Evolutionary conservation across 2,888 invertebrate species (phyloP).

Genomic region (Microctonus aethiopoides): DNA sequence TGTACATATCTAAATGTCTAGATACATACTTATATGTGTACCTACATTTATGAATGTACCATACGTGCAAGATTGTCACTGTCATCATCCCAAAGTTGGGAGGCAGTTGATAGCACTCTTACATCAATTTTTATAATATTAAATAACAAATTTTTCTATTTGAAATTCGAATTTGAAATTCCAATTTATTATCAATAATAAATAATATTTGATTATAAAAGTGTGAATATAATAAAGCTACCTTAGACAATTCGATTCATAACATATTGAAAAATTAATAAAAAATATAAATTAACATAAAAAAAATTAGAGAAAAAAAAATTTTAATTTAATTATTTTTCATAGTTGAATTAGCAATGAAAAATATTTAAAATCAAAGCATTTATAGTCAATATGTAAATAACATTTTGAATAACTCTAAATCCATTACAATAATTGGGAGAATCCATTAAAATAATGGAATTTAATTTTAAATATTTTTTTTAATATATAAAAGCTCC

Average conservation of each 20-base stretch:
- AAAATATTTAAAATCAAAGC: no score
- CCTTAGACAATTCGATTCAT: neutral
- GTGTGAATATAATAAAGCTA: neutral
- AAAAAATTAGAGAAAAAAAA: neutral
- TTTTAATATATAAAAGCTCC: no score
- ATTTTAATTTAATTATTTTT: no score
- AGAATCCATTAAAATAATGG: no score
- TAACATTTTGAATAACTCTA: no score
- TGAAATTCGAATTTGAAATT: constrained; percentile 25
- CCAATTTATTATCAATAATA: constrained; percentile 15
- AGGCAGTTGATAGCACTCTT: constrained; percentile 56
- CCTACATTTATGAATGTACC: constrained; percentile 25
- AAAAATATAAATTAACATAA: neutral
- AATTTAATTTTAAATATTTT: no score
- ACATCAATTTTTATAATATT: constrained; percentile 44
- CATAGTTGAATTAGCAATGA: no score
- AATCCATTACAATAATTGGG: no score
- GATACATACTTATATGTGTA: neutral
- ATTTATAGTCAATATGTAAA: no score
- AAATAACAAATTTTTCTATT: constrained; percentile 51
- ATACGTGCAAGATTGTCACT: constrained; percentile 56
- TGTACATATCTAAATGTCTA: no score
- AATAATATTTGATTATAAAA: constrained; percentile 6
- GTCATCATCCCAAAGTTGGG: constrained; percentile 57
- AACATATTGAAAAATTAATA: neutral